Conservation (phyloP, 1,140 invertebrate genomes). For the Copidosoma floridanum region DNA sequence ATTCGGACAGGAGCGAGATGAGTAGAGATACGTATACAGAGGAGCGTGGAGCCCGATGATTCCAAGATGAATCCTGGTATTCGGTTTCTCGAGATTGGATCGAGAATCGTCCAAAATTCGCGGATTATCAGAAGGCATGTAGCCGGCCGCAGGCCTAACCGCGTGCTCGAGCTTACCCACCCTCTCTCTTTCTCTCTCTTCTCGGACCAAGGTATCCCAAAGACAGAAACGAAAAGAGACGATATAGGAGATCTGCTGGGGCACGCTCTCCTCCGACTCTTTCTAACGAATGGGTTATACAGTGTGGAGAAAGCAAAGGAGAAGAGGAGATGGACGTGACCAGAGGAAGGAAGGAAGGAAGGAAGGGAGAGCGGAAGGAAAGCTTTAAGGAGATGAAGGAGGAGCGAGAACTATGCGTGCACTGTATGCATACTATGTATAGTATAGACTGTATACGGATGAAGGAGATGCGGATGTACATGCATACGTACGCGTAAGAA, state of each 20-base stretch:
- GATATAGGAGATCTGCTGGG: too few species aligned
- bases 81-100: constrained; percentile 28
- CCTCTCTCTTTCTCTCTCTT: neutral
- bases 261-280: too few species aligned
- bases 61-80: constrained; percentile 23
- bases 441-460: too few species aligned
- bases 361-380: constrained; percentile 17
- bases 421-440: too few species aligned
- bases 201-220: neutral
- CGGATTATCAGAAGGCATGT: constrained; percentile 45
- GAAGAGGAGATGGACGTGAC: constrained; percentile 23
- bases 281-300: neutral
- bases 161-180: constrained; percentile 13
- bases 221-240: too few species aligned
- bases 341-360: constrained; percentile 12
- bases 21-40: neutral
- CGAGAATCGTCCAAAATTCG: constrained; percentile 33
- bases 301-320: constrained; percentile 15
- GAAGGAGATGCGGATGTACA: too few species aligned
- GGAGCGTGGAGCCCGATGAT: too few species aligned
- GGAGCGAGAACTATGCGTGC: constrained; percentile 4
- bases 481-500: too few species aligned
- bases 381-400: constrained; percentile 22
- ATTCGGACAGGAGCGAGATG: too few species aligned
- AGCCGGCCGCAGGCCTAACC: constrained; percentile 44